Conservation (phyloP, 2,888 invertebrate species). For the Ommatoiulus sabulosus region DNA sequence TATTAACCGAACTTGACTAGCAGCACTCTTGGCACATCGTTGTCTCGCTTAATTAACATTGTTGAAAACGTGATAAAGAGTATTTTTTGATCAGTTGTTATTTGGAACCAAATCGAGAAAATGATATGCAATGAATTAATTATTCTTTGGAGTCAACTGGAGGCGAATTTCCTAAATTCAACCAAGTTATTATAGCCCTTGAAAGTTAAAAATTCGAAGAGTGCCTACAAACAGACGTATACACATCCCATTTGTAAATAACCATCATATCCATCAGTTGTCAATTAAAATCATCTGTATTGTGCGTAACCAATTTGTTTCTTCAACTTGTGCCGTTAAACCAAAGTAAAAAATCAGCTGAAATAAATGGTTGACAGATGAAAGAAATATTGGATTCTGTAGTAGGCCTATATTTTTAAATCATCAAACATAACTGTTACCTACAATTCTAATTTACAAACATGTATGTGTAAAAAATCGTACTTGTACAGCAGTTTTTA, state of each 20-base stretch:
- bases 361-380: not conserved
- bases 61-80: constrained; percentile 1
- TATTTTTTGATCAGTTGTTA: not conserved
- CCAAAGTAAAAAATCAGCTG: not conserved
- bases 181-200: constrained; percentile 7
- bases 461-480: constrained; percentile 37
- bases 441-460: not conserved
- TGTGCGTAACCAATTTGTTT: not conserved
- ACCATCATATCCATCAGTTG: not conserved
- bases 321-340: not conserved
- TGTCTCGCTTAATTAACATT: not conserved
- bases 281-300: not conserved
- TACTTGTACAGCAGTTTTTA: constrained; percentile 52
- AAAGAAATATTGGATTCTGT: constrained; percentile 46
- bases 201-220: constrained; percentile 15
- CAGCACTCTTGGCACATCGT: not conserved
- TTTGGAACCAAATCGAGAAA: not conserved
- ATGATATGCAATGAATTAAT: constrained; percentile 4
- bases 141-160: not conserved
- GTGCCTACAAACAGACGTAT: constrained; percentile 30
- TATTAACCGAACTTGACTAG: not conserved
- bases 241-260: constrained; percentile 38
- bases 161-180: not conserved
- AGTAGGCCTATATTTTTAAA: constrained; percentile 42
- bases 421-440: not conserved